These are phyloP conservation scores for Tenthredo notha DNA, from an alignment of 2,888 invertebrate genomes.

Conservation along the genomic window DNA sequence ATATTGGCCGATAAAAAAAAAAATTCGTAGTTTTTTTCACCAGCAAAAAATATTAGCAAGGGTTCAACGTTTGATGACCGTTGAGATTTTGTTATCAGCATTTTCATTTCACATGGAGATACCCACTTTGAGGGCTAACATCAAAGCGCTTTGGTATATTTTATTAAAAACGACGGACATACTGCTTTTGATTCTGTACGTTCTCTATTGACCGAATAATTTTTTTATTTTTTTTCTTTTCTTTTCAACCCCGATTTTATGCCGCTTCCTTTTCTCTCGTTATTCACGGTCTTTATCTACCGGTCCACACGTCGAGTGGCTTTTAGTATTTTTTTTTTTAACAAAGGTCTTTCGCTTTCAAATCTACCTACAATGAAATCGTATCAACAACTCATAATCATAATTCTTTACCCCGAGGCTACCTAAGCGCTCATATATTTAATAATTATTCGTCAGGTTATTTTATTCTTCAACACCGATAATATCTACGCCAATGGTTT, in stretches of 20 bases:
- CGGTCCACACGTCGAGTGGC: background rate
- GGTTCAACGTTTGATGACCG: background rate
- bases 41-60: background rate
- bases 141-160: conserved; percentile 17
- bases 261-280: background rate
- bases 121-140: conserved; percentile 7
- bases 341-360: background rate
- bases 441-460: conserved; percentile 7
- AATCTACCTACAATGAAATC: background rate
- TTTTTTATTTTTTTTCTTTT: background rate
- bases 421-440: background rate
- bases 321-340: background rate
- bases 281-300: background rate
- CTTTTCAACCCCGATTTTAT: background rate
- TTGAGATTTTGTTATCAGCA: background rate
- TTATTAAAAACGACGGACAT: conserved; percentile 24
- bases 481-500: conserved; percentile 45
- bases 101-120: conserved; percentile 19
- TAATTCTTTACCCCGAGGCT: background rate
- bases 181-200: background rate
- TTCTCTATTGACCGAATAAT: conserved; percentile 2
- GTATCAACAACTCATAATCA: background rate
- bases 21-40: background rate
- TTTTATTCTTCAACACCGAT: background rate
- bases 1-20: background rate